Evolutionary conservation across 2,797 vertebrate genomes (phyloP).

Genomic region (Myripristis jacobus): DNA sequence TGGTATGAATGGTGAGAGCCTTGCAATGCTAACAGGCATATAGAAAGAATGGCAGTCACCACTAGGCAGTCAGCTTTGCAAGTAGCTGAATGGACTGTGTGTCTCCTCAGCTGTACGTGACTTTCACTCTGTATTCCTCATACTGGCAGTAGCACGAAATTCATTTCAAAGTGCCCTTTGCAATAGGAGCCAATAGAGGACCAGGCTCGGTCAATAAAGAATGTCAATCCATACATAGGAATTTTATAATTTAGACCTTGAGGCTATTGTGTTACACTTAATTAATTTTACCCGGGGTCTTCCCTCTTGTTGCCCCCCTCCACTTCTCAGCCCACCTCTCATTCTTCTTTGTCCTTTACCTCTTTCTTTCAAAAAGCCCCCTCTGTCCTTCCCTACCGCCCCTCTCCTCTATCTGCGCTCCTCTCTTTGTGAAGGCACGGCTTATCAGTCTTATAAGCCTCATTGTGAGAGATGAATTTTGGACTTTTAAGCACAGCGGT

Average conservation of each 20-base stretch:
- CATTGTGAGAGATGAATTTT: conserved; percentile 43
- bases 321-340: conserved; percentile 24
- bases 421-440: conserved; percentile 41
- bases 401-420: neutral
- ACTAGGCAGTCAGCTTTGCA: neutral
- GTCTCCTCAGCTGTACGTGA: conserved; percentile 26
- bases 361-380: neutral
- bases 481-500: conserved; percentile 39
- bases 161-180: conserved; percentile 50
- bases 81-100: conserved; percentile 39
- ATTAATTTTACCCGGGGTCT: conserved; percentile 55
- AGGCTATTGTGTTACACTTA: conserved; percentile 46
- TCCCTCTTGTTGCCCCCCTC: conserved; percentile 4
- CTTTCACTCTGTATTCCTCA: conserved; percentile 33
- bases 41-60: conserved; percentile 31
- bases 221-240: conserved; percentile 48
- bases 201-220: conserved; percentile 36
- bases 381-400: neutral
- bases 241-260: conserved; percentile 49
- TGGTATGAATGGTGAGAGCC: conserved; percentile 17
- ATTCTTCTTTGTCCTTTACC: conserved; percentile 2
- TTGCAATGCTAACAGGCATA: conserved; percentile 35
- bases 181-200: conserved; percentile 32
- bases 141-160: conserved; percentile 41
- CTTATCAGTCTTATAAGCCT: conserved; percentile 39